Conservation (phyloP, 2,113 vertebrate species). For the Thamnophis sirtalis region DNA sequence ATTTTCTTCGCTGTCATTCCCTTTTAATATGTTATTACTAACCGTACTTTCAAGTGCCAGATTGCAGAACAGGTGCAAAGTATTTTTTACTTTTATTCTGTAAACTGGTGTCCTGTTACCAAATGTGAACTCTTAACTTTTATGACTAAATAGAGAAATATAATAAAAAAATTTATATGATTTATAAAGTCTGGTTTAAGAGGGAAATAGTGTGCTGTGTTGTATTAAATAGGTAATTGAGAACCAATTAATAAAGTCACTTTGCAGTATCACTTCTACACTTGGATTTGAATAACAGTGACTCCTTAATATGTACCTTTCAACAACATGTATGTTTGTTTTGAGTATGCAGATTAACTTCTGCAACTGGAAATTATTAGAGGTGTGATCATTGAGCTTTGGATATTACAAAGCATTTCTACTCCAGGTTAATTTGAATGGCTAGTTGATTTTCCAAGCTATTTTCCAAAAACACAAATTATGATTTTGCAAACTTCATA, state of each 20-base stretch:
- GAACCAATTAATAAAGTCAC: not conserved
- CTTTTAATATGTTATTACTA: not conserved
- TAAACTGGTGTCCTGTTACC: not conserved
- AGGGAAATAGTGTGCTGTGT: not conserved
- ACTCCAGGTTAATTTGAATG: not conserved
- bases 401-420: not conserved
- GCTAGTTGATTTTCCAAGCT: not conserved
- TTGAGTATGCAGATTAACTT: not conserved
- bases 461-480: not conserved
- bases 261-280: not conserved
- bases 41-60: not conserved
- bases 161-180: not conserved
- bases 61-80: not conserved
- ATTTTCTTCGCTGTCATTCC: slow-evolving; percentile 19
- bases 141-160: not conserved
- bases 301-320: not conserved
- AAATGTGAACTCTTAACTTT: not conserved
- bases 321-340: not conserved
- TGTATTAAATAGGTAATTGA: slow-evolving; percentile 1
- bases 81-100: not conserved
- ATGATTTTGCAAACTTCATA: not conserved
- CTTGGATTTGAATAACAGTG: not conserved
- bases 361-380: not conserved
- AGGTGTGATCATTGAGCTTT: not conserved
- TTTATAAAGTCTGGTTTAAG: not conserved